These are phyloP conservation scores for Leptinotarsa texana DNA, from an alignment of 1,140 invertebrate species.

Conservation along the genomic window DNA sequence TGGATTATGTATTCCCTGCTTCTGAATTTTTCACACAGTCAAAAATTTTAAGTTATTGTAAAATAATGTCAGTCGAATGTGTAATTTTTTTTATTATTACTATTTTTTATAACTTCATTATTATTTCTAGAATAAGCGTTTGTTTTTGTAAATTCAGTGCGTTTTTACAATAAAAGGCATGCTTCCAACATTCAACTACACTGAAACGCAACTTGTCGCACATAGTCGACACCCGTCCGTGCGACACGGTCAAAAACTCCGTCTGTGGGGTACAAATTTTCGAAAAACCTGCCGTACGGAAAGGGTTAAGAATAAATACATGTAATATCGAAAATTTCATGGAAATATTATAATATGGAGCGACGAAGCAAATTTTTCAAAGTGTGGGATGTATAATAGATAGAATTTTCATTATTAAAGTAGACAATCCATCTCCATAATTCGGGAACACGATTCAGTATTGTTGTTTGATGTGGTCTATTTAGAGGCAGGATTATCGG, in stretches of 20 bases:
- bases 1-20: slow-evolving; percentile 36
- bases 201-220: slow-evolving; percentile 3
- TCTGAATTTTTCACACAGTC: slow-evolving; percentile 26
- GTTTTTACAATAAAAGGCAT: neutral
- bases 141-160: neutral
- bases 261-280: slow-evolving; percentile 2
- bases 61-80: slow-evolving; percentile 12
- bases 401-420: no score
- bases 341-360: no score
- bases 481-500: no score
- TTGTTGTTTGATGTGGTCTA: no score
- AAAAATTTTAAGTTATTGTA: slow-evolving; percentile 10
- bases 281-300: slow-evolving; percentile 8
- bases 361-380: no score
- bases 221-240: slow-evolving; percentile 10
- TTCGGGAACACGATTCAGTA: no score
- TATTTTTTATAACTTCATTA: slow-evolving; percentile 4
- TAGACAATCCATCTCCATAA: no score
- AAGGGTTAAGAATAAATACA: neutral
- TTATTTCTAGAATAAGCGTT: slow-evolving; percentile 10
- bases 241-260: slow-evolving; percentile 5
- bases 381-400: no score
- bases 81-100: neutral
- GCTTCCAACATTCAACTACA: slow-evolving; percentile 8
- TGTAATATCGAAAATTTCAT: no score